phyloP scores from a whole-genome alignment of 2,888 invertebrate genomes.

The Cepaea hortensis region DNA sequence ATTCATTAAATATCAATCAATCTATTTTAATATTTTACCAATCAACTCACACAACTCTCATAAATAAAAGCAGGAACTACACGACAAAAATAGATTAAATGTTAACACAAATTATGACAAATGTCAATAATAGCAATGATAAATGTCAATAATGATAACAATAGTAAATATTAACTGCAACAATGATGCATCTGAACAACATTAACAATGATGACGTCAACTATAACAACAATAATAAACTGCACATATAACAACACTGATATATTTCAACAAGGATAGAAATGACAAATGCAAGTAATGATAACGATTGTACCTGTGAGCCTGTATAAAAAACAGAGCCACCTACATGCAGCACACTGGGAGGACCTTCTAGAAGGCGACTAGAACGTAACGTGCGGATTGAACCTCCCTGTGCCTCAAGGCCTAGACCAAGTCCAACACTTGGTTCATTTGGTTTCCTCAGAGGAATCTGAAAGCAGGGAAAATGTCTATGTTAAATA shows the following conservation, averaged over 20 bases:
- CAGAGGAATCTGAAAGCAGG: slow-evolving; percentile 52
- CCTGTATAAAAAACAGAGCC: slow-evolving; percentile 50
- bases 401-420: slow-evolving; percentile 20
- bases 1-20: too few relatives aligned
- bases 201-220: too few relatives aligned
- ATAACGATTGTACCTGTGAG: slow-evolving; percentile 21
- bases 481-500: neutral
- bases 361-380: slow-evolving; percentile 29
- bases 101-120: too few relatives aligned
- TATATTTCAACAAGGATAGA: neutral
- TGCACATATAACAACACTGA: neutral
- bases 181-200: too few relatives aligned
- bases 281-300: neutral
- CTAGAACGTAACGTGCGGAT: slow-evolving; percentile 15
- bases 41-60: too few relatives aligned
- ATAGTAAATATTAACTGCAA: too few relatives aligned
- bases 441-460: slow-evolving; percentile 47
- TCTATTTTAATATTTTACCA: too few relatives aligned
- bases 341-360: slow-evolving; percentile 51
- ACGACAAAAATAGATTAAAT: too few relatives aligned
- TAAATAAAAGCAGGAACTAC: too few relatives aligned
- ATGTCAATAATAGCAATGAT: too few relatives aligned
- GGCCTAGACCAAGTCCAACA: slow-evolving; percentile 24
- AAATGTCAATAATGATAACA: too few relatives aligned
- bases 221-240: neutral